Evolutionary conservation across 2,888 invertebrate genomes (phyloP).

Genomic region (Pseudeuparius sepicola): DNA sequence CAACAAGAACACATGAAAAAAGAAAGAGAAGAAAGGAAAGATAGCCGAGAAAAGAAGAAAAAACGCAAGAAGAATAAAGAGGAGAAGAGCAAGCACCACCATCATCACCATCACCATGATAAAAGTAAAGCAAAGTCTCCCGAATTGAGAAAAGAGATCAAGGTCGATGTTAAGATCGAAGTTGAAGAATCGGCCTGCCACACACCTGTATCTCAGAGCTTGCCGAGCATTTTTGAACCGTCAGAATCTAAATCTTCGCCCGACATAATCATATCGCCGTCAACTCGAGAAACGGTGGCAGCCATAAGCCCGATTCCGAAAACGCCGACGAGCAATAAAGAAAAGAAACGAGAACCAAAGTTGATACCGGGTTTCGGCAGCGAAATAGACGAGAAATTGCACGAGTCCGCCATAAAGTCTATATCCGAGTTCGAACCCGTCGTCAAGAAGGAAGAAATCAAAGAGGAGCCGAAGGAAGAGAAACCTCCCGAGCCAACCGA

Average conservation of each 20-base stretch:
- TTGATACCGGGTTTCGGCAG: constrained; percentile 58
- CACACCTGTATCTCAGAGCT: constrained; percentile 40
- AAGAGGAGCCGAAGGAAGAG: constrained; percentile 33
- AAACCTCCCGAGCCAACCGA: constrained; percentile 43
- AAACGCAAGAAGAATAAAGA: constrained; percentile 77
- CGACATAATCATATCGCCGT: constrained; percentile 31
- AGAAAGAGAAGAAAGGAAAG: constrained; percentile 42
- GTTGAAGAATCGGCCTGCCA: constrained; percentile 23
- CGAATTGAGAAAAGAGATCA: constrained; percentile 30
- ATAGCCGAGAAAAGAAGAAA: constrained; percentile 70
- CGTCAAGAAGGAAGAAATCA: constrained; percentile 25
- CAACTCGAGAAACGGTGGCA: constrained; percentile 27
- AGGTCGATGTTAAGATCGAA: constrained; percentile 17
- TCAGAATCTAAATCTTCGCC: constrained; percentile 39
- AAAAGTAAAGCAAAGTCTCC: constrained; percentile 37
- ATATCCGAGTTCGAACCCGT: constrained; percentile 51
- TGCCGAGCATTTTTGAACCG: constrained; percentile 56
- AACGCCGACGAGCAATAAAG: constrained; percentile 42
- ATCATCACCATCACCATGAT: constrained; percentile 55
- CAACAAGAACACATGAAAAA: constrained; percentile 25
- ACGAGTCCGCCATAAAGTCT: constrained; percentile 72
- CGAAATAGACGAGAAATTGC: constrained; percentile 57
- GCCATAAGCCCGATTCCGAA: constrained; percentile 45
- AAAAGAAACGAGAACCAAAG: constrained; percentile 50
- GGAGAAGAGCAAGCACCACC: constrained; percentile 59